phyloP scores from a whole-genome alignment of 2,113 vertebrate genomes.

The Antechinus stuartii region DNA sequence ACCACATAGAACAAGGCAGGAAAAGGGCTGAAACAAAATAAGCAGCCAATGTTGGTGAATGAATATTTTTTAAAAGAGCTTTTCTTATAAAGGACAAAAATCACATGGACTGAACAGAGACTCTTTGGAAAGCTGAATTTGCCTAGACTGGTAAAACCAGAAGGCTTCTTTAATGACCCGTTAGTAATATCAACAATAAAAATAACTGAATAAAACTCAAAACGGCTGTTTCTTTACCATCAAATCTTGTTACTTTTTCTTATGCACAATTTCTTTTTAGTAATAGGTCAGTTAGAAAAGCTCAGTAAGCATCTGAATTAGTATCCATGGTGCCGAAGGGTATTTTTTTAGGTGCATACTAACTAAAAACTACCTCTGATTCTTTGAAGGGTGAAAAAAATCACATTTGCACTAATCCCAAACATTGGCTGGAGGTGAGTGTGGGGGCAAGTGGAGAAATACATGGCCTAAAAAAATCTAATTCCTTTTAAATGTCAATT shows the following conservation, averaged over 20 bases:
- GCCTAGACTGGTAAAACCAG: not conserved
- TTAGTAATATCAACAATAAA: constrained; percentile 18
- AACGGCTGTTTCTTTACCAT: not conserved
- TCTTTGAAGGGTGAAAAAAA: not conserved
- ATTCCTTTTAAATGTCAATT: constrained; percentile 33
- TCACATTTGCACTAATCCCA: not conserved
- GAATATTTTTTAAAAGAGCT: not conserved
- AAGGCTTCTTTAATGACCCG: constrained; percentile 17
- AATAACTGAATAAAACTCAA: constrained; percentile 43
- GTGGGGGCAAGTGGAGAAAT: not conserved
- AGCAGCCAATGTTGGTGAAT: not conserved
- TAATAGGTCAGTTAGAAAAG: not conserved
- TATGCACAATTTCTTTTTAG: constrained; percentile 45
- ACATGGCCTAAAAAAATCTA: not conserved
- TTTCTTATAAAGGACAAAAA: not conserved
- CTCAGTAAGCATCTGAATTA: not conserved
- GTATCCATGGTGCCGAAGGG: not conserved
- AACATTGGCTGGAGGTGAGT: too few relatives aligned
- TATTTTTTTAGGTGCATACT: not conserved
- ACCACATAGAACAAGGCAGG: not conserved
- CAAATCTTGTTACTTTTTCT: constrained; percentile 48
- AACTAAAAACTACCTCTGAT: not conserved
- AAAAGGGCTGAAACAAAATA: not conserved
- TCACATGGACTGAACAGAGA: fast-evolving
- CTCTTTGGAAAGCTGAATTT: not conserved